Evolutionary conservation across 2,797 vertebrate genomes (phyloP), one percentile per base, ranked within the genome.

Genomic region (Oreochromis mossambicus): DNA sequence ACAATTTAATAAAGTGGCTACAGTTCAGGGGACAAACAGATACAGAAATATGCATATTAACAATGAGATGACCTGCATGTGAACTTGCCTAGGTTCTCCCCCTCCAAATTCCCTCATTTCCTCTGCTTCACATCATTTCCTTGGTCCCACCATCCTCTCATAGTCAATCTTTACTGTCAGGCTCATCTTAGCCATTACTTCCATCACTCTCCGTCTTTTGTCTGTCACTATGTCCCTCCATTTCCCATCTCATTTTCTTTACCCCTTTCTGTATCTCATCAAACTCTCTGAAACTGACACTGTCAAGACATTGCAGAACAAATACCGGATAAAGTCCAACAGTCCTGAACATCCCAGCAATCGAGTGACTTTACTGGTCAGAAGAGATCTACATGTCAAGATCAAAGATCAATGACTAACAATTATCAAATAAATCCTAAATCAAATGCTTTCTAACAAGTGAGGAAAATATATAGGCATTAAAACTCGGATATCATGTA

Each of bases 161-260:
- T 29, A 36, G 29, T 83, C 82, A 55, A 32, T 86, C 80, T 19
- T 58, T 13, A 5, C 36, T 66, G 79, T 86, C 86, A 73, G 78
- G 51, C 55, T 52, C 7, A 6, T 84, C 61, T 32, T 51, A 4
- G 24, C 51, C 80, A 82, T 89, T 70, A 82, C 81, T 32, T 26
- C 52, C 77, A 79, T 87, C 80, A 78, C 79, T 15, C 54, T 81
- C 41, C 4, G 17, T 61, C 66, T 79, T 63, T 4, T 52, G 13
- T 70, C 63, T 17, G 4, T 79, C n/a, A 21, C 36, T 54, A 50
- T 21, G 10, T 79, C 78, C 34, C 78, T 68, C n/a, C 0, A 19
- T 48, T 36, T 9, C 52, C 56, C 2, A 8, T 51, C 70, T 82
- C 80, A 21, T 66, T 48, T 63, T 78, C 80, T 75, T 34, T 50